A percentile compares a stretch with the other conserved stretches of the same genome.
Evolutionary conservation across 2,888 invertebrate species (phyloP).

Genomic region (Hypomecis atomaria): DNA sequence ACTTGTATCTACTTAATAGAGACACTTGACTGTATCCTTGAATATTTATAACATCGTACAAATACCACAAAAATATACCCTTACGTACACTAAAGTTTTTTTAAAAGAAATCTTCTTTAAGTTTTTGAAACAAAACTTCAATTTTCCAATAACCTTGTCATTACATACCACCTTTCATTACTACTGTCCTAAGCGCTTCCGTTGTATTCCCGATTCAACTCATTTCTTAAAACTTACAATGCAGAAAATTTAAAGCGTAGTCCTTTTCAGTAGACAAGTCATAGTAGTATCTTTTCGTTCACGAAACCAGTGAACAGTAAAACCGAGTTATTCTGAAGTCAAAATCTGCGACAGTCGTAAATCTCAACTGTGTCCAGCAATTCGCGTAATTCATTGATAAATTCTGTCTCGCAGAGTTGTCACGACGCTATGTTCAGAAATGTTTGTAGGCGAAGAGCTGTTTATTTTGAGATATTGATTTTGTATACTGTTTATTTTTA

Average conservation of each 20-base stretch:
- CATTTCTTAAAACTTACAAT: neutral
- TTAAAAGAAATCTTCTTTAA: no score
- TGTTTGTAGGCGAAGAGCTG: constrained; percentile 16
- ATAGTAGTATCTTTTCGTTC: constrained; percentile 20
- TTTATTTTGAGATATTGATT: no score
- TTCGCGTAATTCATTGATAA: constrained; percentile 36
- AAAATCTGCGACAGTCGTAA: constrained; percentile 36
- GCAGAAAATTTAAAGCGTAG: neutral
- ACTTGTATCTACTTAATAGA: no score
- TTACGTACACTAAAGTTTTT: no score
- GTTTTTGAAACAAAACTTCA: no score
- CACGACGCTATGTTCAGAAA: constrained; percentile 28
- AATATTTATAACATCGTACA: no score
- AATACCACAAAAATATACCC: no score
- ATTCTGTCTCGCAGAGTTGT: constrained; percentile 30
- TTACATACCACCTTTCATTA: no score
- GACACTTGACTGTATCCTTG: no score
- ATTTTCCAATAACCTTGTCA: no score
- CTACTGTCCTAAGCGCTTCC: no score
- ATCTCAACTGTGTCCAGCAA: constrained; percentile 33
- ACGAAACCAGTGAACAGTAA: constrained; percentile 31
- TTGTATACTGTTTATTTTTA: no score
- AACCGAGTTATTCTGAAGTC: constrained; percentile 29
- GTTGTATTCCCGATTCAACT: neutral
- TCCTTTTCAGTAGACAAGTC: constrained; percentile 6